Evolutionary conservation across 2,797 vertebrate species (phyloP).

Genomic region (Tarsius wallacei): DNA sequence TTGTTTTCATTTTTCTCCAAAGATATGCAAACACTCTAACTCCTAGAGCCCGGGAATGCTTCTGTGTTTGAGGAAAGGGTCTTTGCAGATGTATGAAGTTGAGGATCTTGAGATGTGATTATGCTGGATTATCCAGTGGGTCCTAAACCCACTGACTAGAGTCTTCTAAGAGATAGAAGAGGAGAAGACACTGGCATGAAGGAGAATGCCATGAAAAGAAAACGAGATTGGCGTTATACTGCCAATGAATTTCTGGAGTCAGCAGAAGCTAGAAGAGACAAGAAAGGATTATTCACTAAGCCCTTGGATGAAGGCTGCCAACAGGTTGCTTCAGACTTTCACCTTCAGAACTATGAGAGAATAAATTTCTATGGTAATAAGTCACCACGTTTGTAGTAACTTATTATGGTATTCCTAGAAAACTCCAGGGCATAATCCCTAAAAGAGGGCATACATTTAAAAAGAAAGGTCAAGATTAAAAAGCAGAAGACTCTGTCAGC

Average conservation of each 20-base stretch:
- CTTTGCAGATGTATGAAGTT: background rate
- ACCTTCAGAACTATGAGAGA: background rate
- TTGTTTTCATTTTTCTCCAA: rapidly evolving
- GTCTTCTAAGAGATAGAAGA: background rate
- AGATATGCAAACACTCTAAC: background rate
- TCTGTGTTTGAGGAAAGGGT: background rate
- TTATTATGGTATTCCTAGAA: background rate
- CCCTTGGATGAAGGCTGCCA: background rate
- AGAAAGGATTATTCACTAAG: background rate
- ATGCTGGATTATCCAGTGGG: background rate
- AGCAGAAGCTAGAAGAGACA: background rate
- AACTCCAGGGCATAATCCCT: background rate
- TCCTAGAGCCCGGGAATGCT: background rate
- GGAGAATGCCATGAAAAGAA: too few relatives aligned
- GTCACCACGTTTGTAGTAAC: background rate
- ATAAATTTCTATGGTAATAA: background rate
- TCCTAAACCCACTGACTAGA: background rate
- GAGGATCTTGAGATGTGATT: background rate
- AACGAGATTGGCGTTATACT: background rate
- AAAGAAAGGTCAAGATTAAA: background rate
- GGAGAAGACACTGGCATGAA: background rate
- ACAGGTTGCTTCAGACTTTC: background rate
- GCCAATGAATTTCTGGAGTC: background rate
- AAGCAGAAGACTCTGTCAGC: background rate
- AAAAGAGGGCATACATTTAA: background rate